Evolutionary conservation across 2,113 vertebrate species (phyloP).

Genomic region (Cyanoramphus novaezelandiae): DNA sequence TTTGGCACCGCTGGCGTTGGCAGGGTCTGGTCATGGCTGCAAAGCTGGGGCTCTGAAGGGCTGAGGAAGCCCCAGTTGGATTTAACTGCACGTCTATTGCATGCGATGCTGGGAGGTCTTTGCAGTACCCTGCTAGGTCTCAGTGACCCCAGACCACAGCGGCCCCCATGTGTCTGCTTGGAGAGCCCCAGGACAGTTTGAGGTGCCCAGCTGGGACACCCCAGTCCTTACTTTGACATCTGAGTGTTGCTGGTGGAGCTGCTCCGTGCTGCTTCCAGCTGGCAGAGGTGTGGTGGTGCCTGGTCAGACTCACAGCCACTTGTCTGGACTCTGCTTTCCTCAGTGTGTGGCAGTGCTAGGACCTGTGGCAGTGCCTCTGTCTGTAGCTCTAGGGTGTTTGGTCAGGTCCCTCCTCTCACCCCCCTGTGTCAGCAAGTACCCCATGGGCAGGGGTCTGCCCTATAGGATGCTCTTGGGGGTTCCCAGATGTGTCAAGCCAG

Average conservation of each 20-base stretch:
- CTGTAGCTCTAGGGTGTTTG: accelerated
- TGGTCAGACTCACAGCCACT: neutral
- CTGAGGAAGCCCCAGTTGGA: neutral
- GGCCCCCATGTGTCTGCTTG: neutral
- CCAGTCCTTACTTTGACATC: neutral
- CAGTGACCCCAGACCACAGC: neutral
- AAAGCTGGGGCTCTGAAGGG: neutral
- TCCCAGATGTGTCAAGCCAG: neutral
- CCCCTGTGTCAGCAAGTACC: accelerated
- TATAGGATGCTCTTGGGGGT: accelerated
- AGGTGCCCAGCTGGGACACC: neutral
- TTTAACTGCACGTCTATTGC: accelerated
- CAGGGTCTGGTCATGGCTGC: neutral
- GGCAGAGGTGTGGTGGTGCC: neutral
- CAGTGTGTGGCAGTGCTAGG: accelerated
- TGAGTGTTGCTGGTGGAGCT: neutral
- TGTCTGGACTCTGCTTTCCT: neutral
- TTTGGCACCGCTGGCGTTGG: accelerated
- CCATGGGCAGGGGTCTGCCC: neutral
- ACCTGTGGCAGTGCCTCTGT: accelerated
- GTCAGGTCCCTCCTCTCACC: neutral
- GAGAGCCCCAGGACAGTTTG: neutral
- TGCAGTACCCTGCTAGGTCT: neutral
- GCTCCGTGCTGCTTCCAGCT: neutral
- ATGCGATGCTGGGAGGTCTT: neutral